phyloP scores from a whole-genome alignment of 2,888 invertebrate species.

The Eustalomyia histrio region DNA sequence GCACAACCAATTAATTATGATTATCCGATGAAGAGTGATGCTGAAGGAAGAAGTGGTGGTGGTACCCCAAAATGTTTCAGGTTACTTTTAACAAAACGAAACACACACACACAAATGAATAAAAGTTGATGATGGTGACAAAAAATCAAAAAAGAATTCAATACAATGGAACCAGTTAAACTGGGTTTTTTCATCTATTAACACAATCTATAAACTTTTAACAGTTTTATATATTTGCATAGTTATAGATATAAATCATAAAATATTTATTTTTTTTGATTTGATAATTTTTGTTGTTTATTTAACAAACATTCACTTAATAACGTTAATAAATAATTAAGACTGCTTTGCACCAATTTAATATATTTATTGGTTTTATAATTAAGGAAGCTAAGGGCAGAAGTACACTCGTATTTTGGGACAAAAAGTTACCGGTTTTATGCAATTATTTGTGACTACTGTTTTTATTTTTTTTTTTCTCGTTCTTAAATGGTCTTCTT shows the following conservation, averaged over 20 bases:
- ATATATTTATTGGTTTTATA: slow-evolving; percentile 22
- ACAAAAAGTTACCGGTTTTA: slow-evolving; percentile 51
- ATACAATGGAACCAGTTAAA: slow-evolving; percentile 51
- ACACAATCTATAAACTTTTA: too few species aligned
- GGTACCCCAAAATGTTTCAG: slow-evolving; percentile 13
- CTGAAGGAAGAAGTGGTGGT: not conserved
- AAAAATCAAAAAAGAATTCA: not conserved
- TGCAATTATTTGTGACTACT: slow-evolving; percentile 39
- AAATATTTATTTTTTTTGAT: not conserved
- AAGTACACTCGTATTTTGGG: not conserved
- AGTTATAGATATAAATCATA: not conserved
- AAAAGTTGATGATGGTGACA: slow-evolving; percentile 27
- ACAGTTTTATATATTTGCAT: not conserved
- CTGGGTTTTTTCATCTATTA: slow-evolving; percentile 27
- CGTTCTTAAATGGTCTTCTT: slow-evolving; percentile 26
- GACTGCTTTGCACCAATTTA: not conserved
- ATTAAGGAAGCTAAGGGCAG: not conserved
- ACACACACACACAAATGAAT: not conserved
- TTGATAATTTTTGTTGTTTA: not conserved
- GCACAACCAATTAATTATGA: slow-evolving; percentile 25
- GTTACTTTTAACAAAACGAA: not conserved
- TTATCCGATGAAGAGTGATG: slow-evolving; percentile 18
- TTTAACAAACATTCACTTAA: not conserved
- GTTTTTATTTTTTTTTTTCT: slow-evolving; percentile 22
- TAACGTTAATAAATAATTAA: not conserved